Evolutionary conservation across 2,797 vertebrate species (phyloP).

Genomic region (Manis crassicaudata): DNA sequence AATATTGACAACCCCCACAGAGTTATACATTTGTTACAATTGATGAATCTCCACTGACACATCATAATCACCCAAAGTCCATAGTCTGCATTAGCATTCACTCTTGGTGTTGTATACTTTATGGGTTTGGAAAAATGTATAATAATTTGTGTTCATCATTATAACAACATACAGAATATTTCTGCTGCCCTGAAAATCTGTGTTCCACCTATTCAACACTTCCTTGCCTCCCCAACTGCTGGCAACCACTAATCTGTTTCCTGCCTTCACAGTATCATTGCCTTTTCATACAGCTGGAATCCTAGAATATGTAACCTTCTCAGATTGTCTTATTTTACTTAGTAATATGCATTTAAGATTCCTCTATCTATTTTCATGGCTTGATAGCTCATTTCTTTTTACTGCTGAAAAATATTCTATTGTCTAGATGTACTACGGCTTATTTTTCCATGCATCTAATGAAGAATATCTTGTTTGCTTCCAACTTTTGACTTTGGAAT

Average conservation of each 20-base stretch:
- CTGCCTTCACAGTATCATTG: neutral
- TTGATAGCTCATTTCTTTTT: slow-evolving; percentile 11
- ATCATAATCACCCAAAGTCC: neutral
- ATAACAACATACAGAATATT: neutral
- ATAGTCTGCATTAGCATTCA: neutral
- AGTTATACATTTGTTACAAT: neutral
- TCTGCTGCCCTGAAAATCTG: neutral
- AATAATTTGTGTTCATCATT: neutral
- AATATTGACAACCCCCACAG: neutral
- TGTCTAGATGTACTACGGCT: neutral
- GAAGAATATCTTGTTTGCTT: neutral
- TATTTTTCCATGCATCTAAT: neutral
- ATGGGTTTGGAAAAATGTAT: neutral
- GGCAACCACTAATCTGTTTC: neutral
- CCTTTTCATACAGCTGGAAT: neutral
- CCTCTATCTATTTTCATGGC: neutral
- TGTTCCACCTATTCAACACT: neutral
- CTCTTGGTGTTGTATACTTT: neutral
- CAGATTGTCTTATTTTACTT: neutral
- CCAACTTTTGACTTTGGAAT: neutral
- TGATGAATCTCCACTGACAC: neutral
- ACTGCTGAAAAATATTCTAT: neutral
- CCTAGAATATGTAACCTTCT: neutral
- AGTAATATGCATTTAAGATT: neutral
- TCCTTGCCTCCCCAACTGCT: neutral